These are phyloP conservation scores for Crotalus helleri DNA, from an alignment of 2,113 vertebrate species.

Conservation along the genomic window DNA sequence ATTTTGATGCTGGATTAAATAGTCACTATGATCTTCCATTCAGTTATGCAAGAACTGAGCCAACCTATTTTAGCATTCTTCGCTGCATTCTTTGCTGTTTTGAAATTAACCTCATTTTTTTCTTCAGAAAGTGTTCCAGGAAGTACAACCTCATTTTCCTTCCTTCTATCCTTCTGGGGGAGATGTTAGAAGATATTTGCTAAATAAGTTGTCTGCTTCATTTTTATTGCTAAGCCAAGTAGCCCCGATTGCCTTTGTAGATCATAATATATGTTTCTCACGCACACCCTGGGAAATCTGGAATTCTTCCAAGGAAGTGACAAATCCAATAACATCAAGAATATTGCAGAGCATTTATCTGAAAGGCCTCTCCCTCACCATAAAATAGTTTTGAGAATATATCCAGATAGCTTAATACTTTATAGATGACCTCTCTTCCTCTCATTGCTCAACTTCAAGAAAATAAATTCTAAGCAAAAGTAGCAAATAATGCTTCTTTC, in stretches of 20 bases:
- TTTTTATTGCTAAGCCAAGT: conserved; percentile 28
- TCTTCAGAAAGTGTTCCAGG: background rate
- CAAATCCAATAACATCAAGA: conserved; percentile 56
- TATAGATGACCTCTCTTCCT: conserved; percentile 25
- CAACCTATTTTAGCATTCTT: conserved; percentile 25
- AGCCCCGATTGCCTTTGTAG: conserved; percentile 29
- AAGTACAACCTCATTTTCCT: conserved; percentile 13
- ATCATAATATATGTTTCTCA: conserved; percentile 37
- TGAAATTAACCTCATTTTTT: conserved; percentile 22
- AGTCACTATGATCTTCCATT: conserved; percentile 20
- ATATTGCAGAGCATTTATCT: conserved; percentile 45
- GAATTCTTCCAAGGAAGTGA: conserved; percentile 51
- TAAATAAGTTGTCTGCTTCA: conserved; percentile 5
- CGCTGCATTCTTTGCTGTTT: background rate
- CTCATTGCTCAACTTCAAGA: background rate
- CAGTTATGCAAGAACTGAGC: conserved; percentile 2
- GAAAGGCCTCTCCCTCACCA: conserved; percentile 32
- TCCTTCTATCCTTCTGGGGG: background rate
- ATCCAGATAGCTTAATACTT: conserved; percentile 1
- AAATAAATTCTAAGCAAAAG: conserved; percentile 33
- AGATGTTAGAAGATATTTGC: background rate
- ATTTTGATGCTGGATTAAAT: conserved; percentile 23
- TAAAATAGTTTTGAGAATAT: conserved; percentile 35
- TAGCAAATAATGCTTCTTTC: background rate
- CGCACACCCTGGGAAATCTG: conserved; percentile 41